These are phyloP conservation scores for Catostomus latipinnis DNA, from an alignment of 2,797 vertebrate genomes.

Conservation along the genomic window DNA sequence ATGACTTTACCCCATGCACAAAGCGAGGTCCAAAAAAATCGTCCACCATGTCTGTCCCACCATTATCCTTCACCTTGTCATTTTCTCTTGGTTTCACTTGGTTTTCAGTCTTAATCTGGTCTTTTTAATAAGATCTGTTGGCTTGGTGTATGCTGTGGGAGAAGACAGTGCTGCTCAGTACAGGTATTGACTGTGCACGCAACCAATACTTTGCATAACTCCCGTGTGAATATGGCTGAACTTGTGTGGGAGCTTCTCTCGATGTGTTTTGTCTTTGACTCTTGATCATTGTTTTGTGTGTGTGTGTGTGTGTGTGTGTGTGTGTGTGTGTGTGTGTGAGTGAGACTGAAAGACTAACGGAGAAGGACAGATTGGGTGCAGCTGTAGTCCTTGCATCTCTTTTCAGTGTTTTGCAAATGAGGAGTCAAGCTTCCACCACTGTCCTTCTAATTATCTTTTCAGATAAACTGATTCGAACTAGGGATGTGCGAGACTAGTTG, in stretches of 20 bases:
- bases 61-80: not conserved
- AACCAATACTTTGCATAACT: not conserved
- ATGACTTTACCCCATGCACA: no score
- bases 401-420: constrained; percentile 34
- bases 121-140: not conserved
- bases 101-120: not conserved
- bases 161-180: no score
- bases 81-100: not conserved
- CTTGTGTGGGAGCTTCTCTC: constrained; percentile 9
- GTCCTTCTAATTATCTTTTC: no score
- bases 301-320: constrained; percentile 19
- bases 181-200: not conserved
- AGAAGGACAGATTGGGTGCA: not conserved
- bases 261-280: not conserved
- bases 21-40: no score
- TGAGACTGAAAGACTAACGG: not conserved
- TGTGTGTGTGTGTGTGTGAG: constrained; percentile 6
- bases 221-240: not conserved
- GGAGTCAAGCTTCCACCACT: constrained; percentile 53
- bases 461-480: no score
- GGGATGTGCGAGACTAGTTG: no score
- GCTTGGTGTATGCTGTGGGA: not conserved
- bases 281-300: constrained; percentile 18
- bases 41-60: no score
- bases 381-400: constrained; percentile 10